Evolutionary conservation across 2,113 vertebrate genomes (phyloP).

Genomic region (Bubo scandiacus): DNA sequence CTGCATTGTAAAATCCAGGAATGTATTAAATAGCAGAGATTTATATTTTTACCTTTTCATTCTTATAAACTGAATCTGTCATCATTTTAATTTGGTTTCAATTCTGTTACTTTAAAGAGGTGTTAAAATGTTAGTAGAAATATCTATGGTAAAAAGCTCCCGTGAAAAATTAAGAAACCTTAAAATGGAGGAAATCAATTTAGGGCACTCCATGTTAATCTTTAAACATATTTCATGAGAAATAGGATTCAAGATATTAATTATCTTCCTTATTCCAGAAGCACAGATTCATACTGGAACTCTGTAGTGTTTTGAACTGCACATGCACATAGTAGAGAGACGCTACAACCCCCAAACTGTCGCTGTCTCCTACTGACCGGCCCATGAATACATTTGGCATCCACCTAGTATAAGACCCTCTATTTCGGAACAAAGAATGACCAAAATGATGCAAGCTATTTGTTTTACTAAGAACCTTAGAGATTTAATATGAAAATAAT

Average conservation of each 20-base stretch:
- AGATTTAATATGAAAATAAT: neutral
- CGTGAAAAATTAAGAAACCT: neutral
- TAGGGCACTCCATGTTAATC: neutral
- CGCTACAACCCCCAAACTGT: fast-evolving
- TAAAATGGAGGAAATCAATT: neutral
- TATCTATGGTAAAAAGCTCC: neutral
- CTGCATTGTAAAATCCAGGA: neutral
- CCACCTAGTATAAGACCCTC: neutral
- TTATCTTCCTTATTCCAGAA: neutral
- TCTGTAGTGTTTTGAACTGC: neutral
- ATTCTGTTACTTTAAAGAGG: neutral
- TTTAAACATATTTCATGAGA: neutral
- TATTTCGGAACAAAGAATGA: neutral
- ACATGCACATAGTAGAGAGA: neutral
- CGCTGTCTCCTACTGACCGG: neutral
- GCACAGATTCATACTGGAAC: neutral
- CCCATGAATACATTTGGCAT: neutral
- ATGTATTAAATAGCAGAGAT: neutral
- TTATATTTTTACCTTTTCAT: neutral
- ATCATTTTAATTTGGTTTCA: neutral
- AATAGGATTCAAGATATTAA: neutral
- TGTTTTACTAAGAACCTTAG: neutral
- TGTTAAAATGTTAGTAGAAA: neutral
- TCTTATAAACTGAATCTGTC: neutral
- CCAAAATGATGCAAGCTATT: neutral